A percentile compares a stretch with the other conserved stretches of the same genome.
Conservation (phyloP, 23 tunicate species). For the Pegea sp. region DNA sequence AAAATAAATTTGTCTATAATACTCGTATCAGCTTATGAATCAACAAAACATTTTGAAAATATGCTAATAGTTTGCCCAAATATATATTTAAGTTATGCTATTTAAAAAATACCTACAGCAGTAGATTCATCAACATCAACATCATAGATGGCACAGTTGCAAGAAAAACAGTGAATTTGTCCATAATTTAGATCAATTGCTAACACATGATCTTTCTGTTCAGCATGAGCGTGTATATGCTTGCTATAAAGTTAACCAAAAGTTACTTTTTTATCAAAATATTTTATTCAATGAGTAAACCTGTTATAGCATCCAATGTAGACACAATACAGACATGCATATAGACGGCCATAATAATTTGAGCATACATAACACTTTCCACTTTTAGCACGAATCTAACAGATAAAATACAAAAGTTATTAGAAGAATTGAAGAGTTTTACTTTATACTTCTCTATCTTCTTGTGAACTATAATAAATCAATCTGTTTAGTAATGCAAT, state of each 20-base stretch:
- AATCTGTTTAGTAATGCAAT: no score
- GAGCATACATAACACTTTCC: slow-evolving; percentile 57
- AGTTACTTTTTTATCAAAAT: background rate
- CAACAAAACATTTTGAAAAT: background rate
- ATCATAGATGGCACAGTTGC: slow-evolving; percentile 78
- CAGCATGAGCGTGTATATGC: slow-evolving; percentile 77
- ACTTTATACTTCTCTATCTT: no score
- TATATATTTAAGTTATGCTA: background rate
- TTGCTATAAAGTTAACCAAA: slow-evolving; percentile 9
- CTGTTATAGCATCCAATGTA: slow-evolving; percentile 89
- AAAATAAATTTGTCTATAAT: no score
- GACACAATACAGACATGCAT: slow-evolving; percentile 93
- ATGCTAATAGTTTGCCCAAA: background rate
- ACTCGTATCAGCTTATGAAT: background rate
- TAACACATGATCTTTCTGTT: slow-evolving; percentile 39
- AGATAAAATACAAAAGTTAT: no score
- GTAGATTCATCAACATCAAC: slow-evolving; percentile 53
- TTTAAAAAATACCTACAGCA: slow-evolving; percentile 14
- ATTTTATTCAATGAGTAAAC: slow-evolving; percentile 5
- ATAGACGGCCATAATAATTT: slow-evolving; percentile 58
- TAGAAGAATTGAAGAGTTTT: no score
- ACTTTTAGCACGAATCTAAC: slow-evolving; percentile 60
- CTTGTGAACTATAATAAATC: no score
- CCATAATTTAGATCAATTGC: slow-evolving; percentile 91
- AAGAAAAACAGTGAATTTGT: slow-evolving; percentile 60